Evolutionary conservation across 1,140 invertebrate genomes (phyloP), one percentile per base, ranked within the genome.

Genomic region (Drosophila repleta): DNA sequence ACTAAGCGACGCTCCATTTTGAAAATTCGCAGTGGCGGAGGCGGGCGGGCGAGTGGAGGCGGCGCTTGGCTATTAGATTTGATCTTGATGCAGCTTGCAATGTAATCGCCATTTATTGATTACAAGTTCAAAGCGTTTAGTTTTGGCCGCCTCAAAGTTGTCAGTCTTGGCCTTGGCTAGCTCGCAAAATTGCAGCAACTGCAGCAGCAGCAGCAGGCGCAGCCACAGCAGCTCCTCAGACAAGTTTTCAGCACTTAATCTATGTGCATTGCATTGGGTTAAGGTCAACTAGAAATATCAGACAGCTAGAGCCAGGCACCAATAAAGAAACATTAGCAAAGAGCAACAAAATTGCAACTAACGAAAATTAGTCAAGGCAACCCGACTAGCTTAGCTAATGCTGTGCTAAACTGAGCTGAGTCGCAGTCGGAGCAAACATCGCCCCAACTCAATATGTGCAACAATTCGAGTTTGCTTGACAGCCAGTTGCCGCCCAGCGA

Each of bases 231-330:
- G 79, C 82, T 78, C 78, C 78, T 83, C 74, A 88, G 87, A 87
- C 83, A 69, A 89, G 83, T 88, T 88, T 88, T 83, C 51, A 87
- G 70, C 78, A 74, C 74, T 88, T 88, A 77, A 88, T 88, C 79
- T 89, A 90, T 80, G 85, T 80, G 68, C 73, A 76, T 71, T 78
- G 82, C 87, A 88, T 90, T 90, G 82, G 87, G 87, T 90, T 90
- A 90, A 90, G 87, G 87, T 88, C 87, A 82, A 90, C 87, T 56
- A 90, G 82, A 87, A 90, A 89, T 87, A 75, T 89, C 74, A 79
- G 71, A 74, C 76, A 77, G 65, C 41, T 49, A 72, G 52, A 63
- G 67, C 37, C 68, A 67, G 37, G 51, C 8, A 45, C 52, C 65
- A 74, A 70, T 70, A 70, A 70, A 74, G 66, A 70, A 74, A 60